Conservation (phyloP, 2,113 vertebrate species). For the Pheucticus melanocephalus region DNA sequence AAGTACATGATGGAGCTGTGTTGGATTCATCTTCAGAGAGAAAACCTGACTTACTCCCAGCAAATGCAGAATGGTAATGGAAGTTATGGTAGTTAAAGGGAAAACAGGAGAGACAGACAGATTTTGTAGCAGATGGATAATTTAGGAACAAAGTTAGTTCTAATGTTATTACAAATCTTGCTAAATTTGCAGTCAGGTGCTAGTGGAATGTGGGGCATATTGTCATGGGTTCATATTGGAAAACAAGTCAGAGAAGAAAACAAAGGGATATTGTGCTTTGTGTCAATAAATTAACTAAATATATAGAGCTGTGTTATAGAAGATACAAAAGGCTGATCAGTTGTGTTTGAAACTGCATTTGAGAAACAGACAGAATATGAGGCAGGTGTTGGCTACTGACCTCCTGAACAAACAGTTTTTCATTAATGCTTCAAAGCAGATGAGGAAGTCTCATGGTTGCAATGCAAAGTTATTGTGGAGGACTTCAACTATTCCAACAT, state of each 20-base stretch:
- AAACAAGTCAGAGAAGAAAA: neutral
- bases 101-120: neutral
- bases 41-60: neutral
- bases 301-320: neutral
- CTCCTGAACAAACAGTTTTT: neutral
- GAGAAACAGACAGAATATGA: neutral
- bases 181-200: neutral
- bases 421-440: neutral
- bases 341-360: neutral
- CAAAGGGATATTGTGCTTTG: neutral
- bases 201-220: neutral
- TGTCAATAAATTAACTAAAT: neutral
- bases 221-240: neutral
- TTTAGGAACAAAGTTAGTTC: neutral
- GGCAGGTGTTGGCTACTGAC: neutral
- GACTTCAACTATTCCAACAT: neutral
- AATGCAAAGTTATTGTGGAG: accelerated
- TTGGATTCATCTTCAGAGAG: neutral
- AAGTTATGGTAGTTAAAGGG: neutral
- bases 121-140: neutral
- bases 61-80: neutral
- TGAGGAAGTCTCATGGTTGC: neutral
- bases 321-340: neutral
- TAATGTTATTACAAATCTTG: neutral
- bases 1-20: neutral